Conservation (phyloP, 2,797 vertebrate species). For the Fringilla coelebs region DNA sequence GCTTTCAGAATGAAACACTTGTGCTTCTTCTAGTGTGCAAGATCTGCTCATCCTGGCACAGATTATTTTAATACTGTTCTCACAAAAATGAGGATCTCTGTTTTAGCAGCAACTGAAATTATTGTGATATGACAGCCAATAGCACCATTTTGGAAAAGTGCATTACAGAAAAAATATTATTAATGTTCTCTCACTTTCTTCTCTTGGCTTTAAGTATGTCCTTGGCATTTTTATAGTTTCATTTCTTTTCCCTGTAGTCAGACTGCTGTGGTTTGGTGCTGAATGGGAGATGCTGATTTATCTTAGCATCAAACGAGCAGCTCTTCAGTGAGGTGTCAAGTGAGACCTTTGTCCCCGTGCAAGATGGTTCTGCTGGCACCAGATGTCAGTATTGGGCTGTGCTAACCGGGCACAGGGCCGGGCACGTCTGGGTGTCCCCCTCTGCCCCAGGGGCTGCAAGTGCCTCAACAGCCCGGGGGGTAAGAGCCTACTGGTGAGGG, state of each 20-base stretch:
- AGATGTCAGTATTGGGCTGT: conserved; percentile 75
- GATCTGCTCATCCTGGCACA: background rate
- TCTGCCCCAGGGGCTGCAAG: background rate
- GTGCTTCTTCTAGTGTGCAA: background rate
- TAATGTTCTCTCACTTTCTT: background rate
- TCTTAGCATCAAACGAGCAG: background rate
- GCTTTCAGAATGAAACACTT: background rate
- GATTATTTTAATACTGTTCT: background rate
- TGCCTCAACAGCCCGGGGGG: background rate
- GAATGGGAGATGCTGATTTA: conserved; percentile 18
- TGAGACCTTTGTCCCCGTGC: background rate
- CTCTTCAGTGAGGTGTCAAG: background rate
- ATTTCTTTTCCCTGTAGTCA: background rate
- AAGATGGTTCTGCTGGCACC: conserved; percentile 49
- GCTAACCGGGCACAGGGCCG: background rate
- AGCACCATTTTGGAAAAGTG: background rate
- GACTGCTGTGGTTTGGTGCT: background rate
- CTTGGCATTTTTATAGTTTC: conserved; percentile 15
- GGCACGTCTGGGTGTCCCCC: background rate
- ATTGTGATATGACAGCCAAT: background rate
- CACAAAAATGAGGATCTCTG: background rate
- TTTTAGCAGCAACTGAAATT: conserved; percentile 9
- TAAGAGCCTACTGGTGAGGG: background rate
- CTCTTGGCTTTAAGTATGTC: background rate
- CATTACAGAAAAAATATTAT: background rate